Evolutionary conservation across 2,113 vertebrate genomes (phyloP).

Genomic region (Corydoras maculifer): DNA sequence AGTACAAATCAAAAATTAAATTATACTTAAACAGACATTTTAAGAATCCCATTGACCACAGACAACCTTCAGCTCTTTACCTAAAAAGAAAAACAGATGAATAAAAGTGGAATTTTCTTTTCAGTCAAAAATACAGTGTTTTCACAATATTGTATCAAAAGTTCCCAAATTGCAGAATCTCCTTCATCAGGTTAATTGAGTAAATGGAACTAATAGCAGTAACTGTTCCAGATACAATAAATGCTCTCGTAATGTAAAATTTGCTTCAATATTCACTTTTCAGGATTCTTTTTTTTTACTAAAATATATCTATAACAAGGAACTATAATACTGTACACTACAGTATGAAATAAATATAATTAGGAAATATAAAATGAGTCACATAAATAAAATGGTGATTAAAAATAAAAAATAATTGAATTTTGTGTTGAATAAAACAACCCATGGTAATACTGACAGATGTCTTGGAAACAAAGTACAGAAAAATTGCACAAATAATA

Average conservation of each 20-base stretch:
- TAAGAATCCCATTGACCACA: constrained; percentile 88
- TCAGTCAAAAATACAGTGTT: constrained; percentile 99
- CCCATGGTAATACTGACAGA: constrained; percentile 87
- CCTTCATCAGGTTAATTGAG: constrained; percentile 91
- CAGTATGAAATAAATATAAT: constrained; percentile 99
- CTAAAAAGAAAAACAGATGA: constrained; percentile 88
- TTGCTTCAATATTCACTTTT: constrained; percentile 90
- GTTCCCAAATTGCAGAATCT: constrained; percentile 94
- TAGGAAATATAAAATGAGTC: constrained; percentile 98
- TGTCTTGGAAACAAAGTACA: constrained; percentile 66
- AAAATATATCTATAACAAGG: constrained; percentile 98
- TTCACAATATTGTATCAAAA: constrained; percentile 98
- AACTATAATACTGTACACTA: constrained; percentile 99
- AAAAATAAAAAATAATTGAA: constrained; percentile 91
- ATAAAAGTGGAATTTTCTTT: constrained; percentile 85
- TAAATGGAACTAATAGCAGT: constrained; percentile 89
- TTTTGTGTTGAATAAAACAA: constrained; percentile 77
- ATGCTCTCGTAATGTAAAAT: constrained; percentile 92
- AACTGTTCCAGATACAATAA: constrained; percentile 91
- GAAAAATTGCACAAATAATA: constrained; percentile 95
- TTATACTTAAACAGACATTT: constrained; percentile 98
- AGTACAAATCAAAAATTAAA: constrained; percentile 97
- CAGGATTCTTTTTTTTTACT: constrained; percentile 86
- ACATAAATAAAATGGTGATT: constrained; percentile 99
- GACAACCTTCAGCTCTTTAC: constrained; percentile 81